These are phyloP conservation scores for Zeuzera pyrina DNA, from an alignment of 2,888 invertebrate species.

Conservation along the genomic window DNA sequence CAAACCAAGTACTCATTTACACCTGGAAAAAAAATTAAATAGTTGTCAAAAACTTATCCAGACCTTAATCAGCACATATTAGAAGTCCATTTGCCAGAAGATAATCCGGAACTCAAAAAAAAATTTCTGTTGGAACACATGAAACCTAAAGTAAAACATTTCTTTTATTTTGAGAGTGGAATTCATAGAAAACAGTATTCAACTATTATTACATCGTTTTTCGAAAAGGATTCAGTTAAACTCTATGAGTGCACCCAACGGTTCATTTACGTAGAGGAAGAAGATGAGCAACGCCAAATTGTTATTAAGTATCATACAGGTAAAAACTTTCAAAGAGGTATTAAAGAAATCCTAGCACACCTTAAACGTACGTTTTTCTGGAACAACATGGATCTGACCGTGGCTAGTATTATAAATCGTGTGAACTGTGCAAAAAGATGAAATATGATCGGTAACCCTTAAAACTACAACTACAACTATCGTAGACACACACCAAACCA, in stretches of 20 bases:
- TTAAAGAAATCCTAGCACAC: slow-evolving; percentile 14
- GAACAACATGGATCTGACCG: slow-evolving; percentile 15
- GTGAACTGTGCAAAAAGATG: slow-evolving; percentile 12
- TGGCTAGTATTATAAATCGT: slow-evolving; percentile 11
- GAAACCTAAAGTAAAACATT: slow-evolving; percentile 8
- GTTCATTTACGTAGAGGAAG: slow-evolving; percentile 8
- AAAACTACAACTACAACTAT: neutral
- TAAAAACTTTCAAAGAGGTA: slow-evolving; percentile 18
- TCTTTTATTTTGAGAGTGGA: slow-evolving; percentile 16
- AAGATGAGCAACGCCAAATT: slow-evolving; percentile 13
- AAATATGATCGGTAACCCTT: neutral
- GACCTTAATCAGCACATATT: neutral
- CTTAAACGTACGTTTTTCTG: slow-evolving; percentile 16
- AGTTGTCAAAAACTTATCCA: neutral
- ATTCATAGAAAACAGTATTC: slow-evolving; percentile 9
- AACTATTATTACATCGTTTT: slow-evolving; percentile 10
- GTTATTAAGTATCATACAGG: slow-evolving; percentile 16
- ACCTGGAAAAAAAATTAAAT: slow-evolving; percentile 1
- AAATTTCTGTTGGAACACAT: slow-evolving; percentile 12
- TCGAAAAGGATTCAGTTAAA: slow-evolving; percentile 10
- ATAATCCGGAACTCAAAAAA: slow-evolving; percentile 8
- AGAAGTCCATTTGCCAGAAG: neutral
- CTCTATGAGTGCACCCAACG: slow-evolving; percentile 18
- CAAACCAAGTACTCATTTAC: neutral
- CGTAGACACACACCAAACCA: neutral